These are phyloP conservation scores for Drosophila differens DNA, from an alignment of 2,888 invertebrate genomes.

Conservation along the genomic window DNA sequence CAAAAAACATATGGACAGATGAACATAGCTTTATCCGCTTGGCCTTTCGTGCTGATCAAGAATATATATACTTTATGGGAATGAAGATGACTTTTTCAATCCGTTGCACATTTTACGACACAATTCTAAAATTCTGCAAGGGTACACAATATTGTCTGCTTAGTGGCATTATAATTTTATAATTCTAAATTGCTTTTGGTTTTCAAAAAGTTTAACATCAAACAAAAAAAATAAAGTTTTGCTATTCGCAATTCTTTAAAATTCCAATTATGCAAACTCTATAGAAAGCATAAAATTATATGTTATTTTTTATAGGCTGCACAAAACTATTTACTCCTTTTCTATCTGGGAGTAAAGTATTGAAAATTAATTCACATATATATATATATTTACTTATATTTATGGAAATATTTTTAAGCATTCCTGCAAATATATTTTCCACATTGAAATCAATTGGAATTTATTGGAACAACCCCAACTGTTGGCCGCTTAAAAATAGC, in stretches of 20 bases:
- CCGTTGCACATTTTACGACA: background rate
- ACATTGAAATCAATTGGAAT: background rate
- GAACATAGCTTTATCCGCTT: background rate
- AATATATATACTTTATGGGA: background rate
- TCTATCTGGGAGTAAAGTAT: background rate
- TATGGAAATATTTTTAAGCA: background rate
- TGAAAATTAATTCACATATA: background rate
- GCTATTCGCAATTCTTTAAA: background rate
- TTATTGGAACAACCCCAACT: constrained; percentile 13
- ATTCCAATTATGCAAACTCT: background rate
- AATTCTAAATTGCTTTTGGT: background rate
- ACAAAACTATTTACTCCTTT: background rate
- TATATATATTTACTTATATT: background rate
- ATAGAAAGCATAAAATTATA: background rate
- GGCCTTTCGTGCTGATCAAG: background rate
- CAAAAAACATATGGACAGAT: background rate
- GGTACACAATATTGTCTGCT: background rate
- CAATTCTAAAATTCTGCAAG: background rate
- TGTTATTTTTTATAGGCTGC: background rate
- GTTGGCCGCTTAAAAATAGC: constrained; percentile 40
- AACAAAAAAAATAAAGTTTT: background rate
- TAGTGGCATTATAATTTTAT: background rate
- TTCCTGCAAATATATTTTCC: background rate
- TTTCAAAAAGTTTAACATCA: background rate
- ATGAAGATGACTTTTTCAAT: background rate